Evolutionary conservation across 2,797 vertebrate genomes (phyloP).

Genomic region (Acanthiza pusilla): DNA sequence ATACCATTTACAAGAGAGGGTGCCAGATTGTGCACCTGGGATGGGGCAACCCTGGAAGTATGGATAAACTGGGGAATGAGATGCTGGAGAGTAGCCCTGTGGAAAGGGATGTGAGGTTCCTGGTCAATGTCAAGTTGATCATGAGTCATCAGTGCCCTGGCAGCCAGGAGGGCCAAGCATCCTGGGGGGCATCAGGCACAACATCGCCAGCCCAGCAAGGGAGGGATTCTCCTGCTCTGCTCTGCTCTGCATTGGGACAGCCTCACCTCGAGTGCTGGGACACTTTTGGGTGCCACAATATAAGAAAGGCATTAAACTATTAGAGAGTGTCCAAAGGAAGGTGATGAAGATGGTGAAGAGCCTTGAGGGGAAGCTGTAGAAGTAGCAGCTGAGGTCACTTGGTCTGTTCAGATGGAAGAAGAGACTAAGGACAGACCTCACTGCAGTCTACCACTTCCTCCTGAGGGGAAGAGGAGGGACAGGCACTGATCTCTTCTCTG

Average conservation of each 20-base stretch:
- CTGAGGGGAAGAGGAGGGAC: background rate
- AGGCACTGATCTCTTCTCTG: background rate
- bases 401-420: background rate
- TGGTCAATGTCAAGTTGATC: rapidly evolving
- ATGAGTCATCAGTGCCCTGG: background rate
- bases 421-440: background rate
- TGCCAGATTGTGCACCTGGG: rapidly evolving
- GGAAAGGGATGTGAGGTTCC: background rate
- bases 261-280: rapidly evolving
- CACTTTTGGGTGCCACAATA: rapidly evolving
- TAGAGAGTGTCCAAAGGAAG: background rate
- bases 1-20: background rate
- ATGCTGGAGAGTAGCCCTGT: background rate
- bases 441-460: background rate
- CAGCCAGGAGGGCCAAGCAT: background rate
- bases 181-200: background rate
- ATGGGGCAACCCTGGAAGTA: background rate
- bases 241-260: background rate
- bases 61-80: background rate
- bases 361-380: rapidly evolving
- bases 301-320: background rate
- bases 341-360: background rate
- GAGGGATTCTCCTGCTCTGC: background rate
- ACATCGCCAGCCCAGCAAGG: rapidly evolving
- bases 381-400: background rate